These are phyloP conservation scores for Mycteria americana DNA, from an alignment of 2,797 vertebrate genomes.

Conservation along the genomic window DNA sequence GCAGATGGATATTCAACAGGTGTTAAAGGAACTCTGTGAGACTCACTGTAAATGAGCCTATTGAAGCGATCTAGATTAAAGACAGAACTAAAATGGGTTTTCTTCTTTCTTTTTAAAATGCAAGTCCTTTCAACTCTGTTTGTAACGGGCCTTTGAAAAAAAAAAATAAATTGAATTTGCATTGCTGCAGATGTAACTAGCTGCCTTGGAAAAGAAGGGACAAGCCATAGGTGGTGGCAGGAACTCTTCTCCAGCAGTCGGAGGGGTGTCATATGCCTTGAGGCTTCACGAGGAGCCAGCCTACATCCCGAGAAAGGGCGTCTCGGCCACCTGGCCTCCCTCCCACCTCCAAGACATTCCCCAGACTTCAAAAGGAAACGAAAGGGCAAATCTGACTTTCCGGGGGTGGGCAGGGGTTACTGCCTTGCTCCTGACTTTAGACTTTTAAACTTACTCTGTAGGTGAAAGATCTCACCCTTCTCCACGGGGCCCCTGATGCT, in stretches of 20 bases:
- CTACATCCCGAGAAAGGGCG: neutral
- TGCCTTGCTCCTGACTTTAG: neutral
- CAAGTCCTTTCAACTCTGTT: neutral
- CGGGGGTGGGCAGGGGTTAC: neutral
- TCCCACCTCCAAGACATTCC: neutral
- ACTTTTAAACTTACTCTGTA: neutral
- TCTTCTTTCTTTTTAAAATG: neutral
- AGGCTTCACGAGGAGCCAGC: neutral
- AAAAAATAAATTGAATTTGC: neutral
- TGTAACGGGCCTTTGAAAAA: neutral
- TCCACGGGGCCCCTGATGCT: neutral
- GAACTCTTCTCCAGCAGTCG: neutral
- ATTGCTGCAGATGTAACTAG: neutral
- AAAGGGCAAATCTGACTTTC: neutral
- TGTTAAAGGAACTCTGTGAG: neutral
- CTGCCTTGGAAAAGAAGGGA: neutral
- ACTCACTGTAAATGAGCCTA: neutral
- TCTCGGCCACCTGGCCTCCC: neutral
- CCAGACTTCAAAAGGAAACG: neutral
- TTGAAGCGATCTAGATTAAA: neutral
- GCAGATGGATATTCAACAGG: neutral
- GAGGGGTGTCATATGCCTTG: neutral
- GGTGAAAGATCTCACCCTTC: neutral
- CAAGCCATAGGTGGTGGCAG: neutral
- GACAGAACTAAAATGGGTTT: neutral